Conservation (phyloP, 2,113 vertebrate species). For the Chloropsis cyanopogon region DNA sequence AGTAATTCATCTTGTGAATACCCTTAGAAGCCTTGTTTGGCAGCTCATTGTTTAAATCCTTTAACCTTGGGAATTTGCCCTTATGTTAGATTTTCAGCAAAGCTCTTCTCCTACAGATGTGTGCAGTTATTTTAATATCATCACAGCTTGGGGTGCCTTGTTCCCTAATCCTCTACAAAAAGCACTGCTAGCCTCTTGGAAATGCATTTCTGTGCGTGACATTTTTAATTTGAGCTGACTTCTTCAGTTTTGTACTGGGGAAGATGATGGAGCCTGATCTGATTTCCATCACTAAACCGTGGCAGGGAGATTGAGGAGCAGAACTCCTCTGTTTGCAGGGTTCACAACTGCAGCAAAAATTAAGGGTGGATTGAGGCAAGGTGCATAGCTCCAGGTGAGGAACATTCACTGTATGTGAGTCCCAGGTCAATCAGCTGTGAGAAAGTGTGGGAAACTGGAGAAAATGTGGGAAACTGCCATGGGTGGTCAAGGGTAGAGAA, state of each 20-base stretch:
- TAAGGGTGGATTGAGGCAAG: background rate
- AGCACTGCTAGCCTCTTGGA: background rate
- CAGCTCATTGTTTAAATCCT: background rate
- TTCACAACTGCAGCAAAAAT: background rate
- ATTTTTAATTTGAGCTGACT: background rate
- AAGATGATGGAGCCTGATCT: background rate
- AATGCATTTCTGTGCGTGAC: background rate
- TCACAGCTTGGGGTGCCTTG: background rate
- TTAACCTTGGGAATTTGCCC: background rate
- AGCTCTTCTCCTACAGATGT: background rate
- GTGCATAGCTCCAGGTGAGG: background rate
- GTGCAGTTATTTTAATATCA: background rate
- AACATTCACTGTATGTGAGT: background rate
- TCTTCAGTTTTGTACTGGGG: background rate
- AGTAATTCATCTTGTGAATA: background rate
- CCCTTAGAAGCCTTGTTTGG: background rate
- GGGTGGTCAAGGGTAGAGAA: background rate
- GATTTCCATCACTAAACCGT: background rate
- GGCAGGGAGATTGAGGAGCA: background rate
- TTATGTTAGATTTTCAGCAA: background rate
- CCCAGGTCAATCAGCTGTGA: background rate
- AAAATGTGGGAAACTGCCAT: background rate
- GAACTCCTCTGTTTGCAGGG: accelerated
- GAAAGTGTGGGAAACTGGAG: background rate
- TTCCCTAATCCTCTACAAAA: background rate